A percentile compares a stretch with the other conserved stretches of the same genome.
Evolutionary conservation across 1,140 invertebrate genomes (phyloP).

Genomic region (Magallana gigas): DNA sequence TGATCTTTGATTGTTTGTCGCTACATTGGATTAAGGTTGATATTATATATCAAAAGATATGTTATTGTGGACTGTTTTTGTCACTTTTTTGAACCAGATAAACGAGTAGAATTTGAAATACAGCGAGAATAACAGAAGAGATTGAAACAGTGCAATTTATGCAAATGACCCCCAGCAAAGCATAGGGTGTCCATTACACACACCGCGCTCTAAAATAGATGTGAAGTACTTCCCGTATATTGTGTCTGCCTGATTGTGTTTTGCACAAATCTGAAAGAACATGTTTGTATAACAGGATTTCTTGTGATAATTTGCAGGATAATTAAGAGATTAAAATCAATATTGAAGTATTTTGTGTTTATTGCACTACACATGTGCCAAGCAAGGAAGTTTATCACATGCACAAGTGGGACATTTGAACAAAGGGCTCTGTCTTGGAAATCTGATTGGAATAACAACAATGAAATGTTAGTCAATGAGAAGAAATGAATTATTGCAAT

Average conservation of each 20-base stretch:
- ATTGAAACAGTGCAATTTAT: conserved; percentile 63
- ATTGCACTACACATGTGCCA: not conserved
- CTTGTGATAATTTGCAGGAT: not conserved
- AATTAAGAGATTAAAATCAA: no score
- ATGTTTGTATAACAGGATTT: conserved; percentile 9
- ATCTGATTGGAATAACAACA: not conserved
- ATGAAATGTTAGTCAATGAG: no score
- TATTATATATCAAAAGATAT: not conserved
- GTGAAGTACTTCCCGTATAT: conserved; percentile 14
- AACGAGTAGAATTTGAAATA: not conserved
- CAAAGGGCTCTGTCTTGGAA: not conserved
- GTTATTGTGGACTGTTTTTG: not conserved
- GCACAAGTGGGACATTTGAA: not conserved
- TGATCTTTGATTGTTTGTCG: not conserved
- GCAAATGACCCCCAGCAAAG: conserved; percentile 71
- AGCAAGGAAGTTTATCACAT: conserved; percentile 18
- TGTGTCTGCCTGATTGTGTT: not conserved
- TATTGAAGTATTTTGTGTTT: not conserved
- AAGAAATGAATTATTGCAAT: no score
- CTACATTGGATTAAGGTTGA: not conserved
- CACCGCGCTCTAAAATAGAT: conserved; percentile 31
- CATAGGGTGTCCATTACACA: conserved; percentile 45
- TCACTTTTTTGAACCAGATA: not conserved
- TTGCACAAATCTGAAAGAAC: not conserved
- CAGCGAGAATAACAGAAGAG: not conserved